Conservation (phyloP, 2,113 vertebrate species). For the Lynx canadensis region DNA sequence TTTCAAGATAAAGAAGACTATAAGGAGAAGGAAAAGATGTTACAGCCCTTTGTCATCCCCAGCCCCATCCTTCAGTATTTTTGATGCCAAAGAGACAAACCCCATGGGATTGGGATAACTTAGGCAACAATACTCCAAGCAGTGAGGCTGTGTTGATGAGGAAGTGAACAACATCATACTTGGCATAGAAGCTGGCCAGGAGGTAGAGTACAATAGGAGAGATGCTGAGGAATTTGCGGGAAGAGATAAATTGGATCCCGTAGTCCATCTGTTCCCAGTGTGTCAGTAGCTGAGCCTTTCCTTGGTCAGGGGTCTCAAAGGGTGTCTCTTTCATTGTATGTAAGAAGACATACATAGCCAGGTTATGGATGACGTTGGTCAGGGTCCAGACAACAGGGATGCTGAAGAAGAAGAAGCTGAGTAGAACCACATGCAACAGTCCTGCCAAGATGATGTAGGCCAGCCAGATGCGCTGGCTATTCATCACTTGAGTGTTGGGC, state of each 20-base stretch:
- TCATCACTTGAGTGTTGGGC: too few relatives aligned
- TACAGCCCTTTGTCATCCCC: conserved; percentile 1
- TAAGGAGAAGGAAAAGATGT: not conserved
- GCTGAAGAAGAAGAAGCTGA: too few relatives aligned
- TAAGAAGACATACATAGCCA: too few relatives aligned
- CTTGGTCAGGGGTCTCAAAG: too few relatives aligned
- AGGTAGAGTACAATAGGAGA: conserved; percentile 95
- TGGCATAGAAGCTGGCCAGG: conserved; percentile 96
- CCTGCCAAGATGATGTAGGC: too few relatives aligned
- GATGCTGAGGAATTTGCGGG: conserved; percentile 95
- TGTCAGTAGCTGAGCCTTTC: too few relatives aligned
- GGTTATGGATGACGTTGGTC: too few relatives aligned
- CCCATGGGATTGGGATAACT: conserved; percentile 94
- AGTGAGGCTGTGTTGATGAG: conserved; percentile 93
- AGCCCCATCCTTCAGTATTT: conserved; percentile 88
- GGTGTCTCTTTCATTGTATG: too few relatives aligned
- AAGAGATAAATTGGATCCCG: conserved; percentile 93
- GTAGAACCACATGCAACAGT: too few relatives aligned
- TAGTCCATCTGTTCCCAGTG: conserved; percentile 70
- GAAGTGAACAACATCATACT: conserved; percentile 93
- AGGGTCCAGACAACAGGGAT: too few relatives aligned
- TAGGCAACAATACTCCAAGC: conserved; percentile 93
- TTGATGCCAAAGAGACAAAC: conserved; percentile 96
- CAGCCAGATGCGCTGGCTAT: too few relatives aligned
- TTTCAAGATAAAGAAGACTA: conserved; percentile 22